Base-by-base conservation (phyloP, 1,140 invertebrate species). In the Teleopsis dalmanni region DNA sequence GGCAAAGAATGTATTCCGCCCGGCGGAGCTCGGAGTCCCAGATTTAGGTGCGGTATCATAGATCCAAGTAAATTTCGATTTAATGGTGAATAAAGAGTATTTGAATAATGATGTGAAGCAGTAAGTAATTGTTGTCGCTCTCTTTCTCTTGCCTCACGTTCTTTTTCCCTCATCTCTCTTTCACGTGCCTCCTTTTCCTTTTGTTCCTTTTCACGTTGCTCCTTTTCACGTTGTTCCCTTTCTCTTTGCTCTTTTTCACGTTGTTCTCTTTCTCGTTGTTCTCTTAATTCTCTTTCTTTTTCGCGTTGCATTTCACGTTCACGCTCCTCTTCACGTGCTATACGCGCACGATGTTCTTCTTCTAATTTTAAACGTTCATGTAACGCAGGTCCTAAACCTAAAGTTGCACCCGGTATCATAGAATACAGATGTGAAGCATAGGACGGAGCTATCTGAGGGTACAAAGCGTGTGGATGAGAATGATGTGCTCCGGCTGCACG, bases 321-420 rank as follows among this genome's bases (percentile, higher is more conserved):
- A 51, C 76, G 75, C 54, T 78, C 77, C 60, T 78, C 75, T 52
- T 80, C 77, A 53, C 76, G 71, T 23, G 69, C 72, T 56, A 78
- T 65, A 22, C 79, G 67, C 54, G 78, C 71, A 47, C 80, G 69
- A 54, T 83, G 80, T 56, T 83, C 81, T 59, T 83, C 81, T 70
- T 83, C 81, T 54, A 82, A 61, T 70, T 81, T 81, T 48, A 81
- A 65, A 77, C 80, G 60, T 78, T 81, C 76, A 78, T 78, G 57
- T 76, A 81, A 57, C 64, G 73, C 66, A 75, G 75, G 37, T 57
- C 72, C 50, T 63, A 75, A 31, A 66, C 73, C 49, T 71, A 75
- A 51, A 62, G 78, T 57, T 68, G 67, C 73, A 6, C 64, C 57
- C 48, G 76, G 65, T 75, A 78, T 70, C 54, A 78, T 63, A 26